Base-by-base conservation (phyloP, 2,888 invertebrate species). In the Ligdia adustata region DNA sequence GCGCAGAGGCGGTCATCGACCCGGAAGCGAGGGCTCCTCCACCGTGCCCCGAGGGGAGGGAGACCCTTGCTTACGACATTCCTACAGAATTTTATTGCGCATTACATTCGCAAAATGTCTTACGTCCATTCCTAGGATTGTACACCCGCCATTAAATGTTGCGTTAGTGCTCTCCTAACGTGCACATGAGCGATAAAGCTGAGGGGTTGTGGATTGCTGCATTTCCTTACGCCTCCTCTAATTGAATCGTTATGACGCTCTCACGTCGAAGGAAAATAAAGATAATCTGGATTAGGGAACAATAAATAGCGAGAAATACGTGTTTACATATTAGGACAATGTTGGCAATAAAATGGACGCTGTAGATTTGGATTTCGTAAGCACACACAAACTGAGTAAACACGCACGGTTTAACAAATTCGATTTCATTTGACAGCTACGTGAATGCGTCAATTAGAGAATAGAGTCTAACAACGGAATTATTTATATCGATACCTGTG, bases 1-100 rank as follows among this genome's bases (percentile, higher is more conserved):
- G 69, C 47, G 43, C 49, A 52, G 56, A 53, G 47, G 57, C 71
- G 82, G 77, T 76, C 79, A 62, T 63, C 66, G 77, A 84, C 81
- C 83, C 79, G 79, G 75, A 82, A 80, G 62, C 68, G 60, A 58
- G 52, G 48, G 52, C 50, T 46, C 24, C 45, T 50, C 29, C 42
- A 43, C 38, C 45, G 31, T 20, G 31, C 35, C 34, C 12, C 16
- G 27, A 28, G 14, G 24, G 34, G 27, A 12, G 37, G 37, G 34
- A 49, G 47, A 39, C 39, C 41, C 31, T 35, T 42, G 15, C 58
- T 55, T 61, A 58, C 62, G 61, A 60, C 69, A 70, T 72, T 72
- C 69, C 69, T 62, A 40, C 46, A 66, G 57, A 38, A 37, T 60
- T 68, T 69, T 72, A 72, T 67, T 72, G 67, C 66, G 65, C 69